Evolutionary conservation across 2,888 invertebrate genomes (phyloP).

Genomic region (Watsonalla cultraria): DNA sequence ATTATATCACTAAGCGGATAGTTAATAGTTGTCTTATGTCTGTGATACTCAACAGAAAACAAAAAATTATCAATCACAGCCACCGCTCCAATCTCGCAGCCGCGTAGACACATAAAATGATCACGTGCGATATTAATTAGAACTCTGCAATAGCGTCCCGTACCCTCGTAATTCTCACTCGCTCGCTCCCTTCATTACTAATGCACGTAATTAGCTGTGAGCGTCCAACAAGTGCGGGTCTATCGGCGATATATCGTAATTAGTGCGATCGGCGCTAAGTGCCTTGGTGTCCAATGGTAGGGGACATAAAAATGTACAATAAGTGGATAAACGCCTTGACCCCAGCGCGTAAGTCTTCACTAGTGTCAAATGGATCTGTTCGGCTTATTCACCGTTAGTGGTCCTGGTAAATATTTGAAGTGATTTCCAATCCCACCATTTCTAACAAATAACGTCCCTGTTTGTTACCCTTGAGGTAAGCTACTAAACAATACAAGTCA

Average conservation of each 20-base stretch:
- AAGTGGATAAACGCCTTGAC: slow-evolving; percentile 51
- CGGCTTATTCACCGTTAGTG: slow-evolving; percentile 27
- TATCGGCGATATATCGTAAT: slow-evolving; percentile 66
- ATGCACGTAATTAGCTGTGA: slow-evolving; percentile 69
- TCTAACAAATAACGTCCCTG: too few relatives aligned
- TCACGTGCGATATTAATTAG: slow-evolving; percentile 51
- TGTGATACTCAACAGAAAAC: slow-evolving; percentile 4
- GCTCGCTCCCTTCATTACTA: slow-evolving; percentile 57
- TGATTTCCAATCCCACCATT: slow-evolving; percentile 13
- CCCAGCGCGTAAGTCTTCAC: slow-evolving; percentile 56
- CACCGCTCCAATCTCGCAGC: slow-evolving; percentile 16
- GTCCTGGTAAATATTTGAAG: slow-evolving; percentile 8
- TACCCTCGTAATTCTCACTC: slow-evolving; percentile 23
- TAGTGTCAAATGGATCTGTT: slow-evolving; percentile 49
- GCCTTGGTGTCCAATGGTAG: slow-evolving; percentile 32
- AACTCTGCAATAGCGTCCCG: slow-evolving; percentile 15
- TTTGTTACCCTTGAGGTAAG: too few relatives aligned
- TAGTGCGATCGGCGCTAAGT: slow-evolving; percentile 69
- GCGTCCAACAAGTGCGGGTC: slow-evolving; percentile 51
- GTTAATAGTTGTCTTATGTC: too few relatives aligned
- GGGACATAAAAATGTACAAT: slow-evolving; percentile 33
- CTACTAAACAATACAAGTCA: too few relatives aligned
- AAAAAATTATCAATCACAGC: slow-evolving; percentile 7
- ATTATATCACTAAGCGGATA: too few relatives aligned
- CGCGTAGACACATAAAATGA: slow-evolving; percentile 27